Percentiles rank a stretch among this genome's conserved stretches.
These are phyloP conservation scores for Nomada hirtipes DNA, from an alignment of 2,888 invertebrate species.

Conservation along the genomic window DNA sequence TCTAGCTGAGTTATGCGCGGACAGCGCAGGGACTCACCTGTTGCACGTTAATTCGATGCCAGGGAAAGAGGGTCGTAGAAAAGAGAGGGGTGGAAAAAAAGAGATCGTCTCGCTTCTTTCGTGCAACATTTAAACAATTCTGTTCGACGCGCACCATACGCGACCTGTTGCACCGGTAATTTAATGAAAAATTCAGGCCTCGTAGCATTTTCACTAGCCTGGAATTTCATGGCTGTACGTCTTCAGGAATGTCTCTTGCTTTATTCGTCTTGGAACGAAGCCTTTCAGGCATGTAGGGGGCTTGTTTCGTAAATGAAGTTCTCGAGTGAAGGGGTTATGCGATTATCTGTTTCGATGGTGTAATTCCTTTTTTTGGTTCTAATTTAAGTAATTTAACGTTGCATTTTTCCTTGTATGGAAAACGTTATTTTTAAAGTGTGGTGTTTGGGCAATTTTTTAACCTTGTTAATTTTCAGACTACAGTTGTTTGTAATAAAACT, in stretches of 20 bases:
- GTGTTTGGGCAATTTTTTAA: too few species aligned
- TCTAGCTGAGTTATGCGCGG: slow-evolving; percentile 65
- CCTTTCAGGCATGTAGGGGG: slow-evolving; percentile 15
- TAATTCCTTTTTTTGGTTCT: not conserved
- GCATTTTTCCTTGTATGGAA: not conserved
- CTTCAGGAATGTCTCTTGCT: slow-evolving; percentile 47
- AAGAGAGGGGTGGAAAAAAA: slow-evolving; percentile 41
- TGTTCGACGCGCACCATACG: slow-evolving; percentile 65
- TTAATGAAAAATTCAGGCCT: slow-evolving; percentile 62
- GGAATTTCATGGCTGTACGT: slow-evolving; percentile 52
- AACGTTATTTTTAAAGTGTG: too few species aligned
- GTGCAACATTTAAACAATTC: slow-evolving; percentile 80
- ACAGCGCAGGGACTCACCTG: slow-evolving; percentile 75
- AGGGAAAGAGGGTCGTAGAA: slow-evolving; percentile 44
- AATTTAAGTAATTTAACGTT: not conserved
- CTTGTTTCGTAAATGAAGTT: slow-evolving; percentile 28
- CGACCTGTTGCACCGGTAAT: slow-evolving; percentile 73
- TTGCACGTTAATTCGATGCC: slow-evolving; percentile 80
- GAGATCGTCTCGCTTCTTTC: slow-evolving; percentile 72
- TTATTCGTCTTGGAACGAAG: slow-evolving; percentile 25
- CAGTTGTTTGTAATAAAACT: not conserved
- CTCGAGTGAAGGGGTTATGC: not conserved
- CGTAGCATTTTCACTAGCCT: slow-evolving; percentile 4
- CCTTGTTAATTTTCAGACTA: too few species aligned
- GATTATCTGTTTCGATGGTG: not conserved